phyloP scores from a whole-genome alignment of 2,888 invertebrate genomes.

The Serripes groenlandicus region DNA sequence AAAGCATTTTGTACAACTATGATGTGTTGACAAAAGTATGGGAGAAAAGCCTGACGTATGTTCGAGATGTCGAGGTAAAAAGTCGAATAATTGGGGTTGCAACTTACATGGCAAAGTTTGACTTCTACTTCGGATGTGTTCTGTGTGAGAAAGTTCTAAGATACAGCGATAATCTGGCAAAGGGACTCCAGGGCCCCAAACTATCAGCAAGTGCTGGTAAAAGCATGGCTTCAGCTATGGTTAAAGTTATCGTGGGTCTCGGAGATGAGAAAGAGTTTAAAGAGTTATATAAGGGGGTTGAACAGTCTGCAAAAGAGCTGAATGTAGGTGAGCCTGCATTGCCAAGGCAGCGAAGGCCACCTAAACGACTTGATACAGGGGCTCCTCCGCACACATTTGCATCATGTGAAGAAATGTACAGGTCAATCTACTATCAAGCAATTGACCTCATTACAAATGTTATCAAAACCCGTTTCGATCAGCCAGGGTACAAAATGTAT shows the following conservation, averaged over 20 bases:
- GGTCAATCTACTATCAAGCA: background rate
- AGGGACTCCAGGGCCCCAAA: background rate
- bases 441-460: background rate
- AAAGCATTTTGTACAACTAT: slow-evolving; percentile 22
- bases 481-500: background rate
- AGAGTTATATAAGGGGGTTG: background rate
- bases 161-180: background rate
- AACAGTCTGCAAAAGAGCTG: background rate
- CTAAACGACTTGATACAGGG: background rate
- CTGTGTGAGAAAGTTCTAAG: background rate
- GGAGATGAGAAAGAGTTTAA: background rate
- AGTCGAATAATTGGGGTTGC: background rate
- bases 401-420: slow-evolving; percentile 3
- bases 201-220: slow-evolving; percentile 12
- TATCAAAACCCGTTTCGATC: background rate
- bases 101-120: background rate
- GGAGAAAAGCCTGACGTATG: background rate
- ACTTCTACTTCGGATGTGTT: slow-evolving; percentile 1
- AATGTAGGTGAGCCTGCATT: slow-evolving; percentile 3
- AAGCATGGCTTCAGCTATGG: background rate
- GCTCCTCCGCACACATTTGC: background rate
- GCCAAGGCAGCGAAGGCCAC: slow-evolving; percentile 9
- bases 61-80: background rate
- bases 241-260: background rate
- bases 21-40: background rate